Conservation (phyloP, 1,140 invertebrate species). For the Rhysida immarginata region DNA sequence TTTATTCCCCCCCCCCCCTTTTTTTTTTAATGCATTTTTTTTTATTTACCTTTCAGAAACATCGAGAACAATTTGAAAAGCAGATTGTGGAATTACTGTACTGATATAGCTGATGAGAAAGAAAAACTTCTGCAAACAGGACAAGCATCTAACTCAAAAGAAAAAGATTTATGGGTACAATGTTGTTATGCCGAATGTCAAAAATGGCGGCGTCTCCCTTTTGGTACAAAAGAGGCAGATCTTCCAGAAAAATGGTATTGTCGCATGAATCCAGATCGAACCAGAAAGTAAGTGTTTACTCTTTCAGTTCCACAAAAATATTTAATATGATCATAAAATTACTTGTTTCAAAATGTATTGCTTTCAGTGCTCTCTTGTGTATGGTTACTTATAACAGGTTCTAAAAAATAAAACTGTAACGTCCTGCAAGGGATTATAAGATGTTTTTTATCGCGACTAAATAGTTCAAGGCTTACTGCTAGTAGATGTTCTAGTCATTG, state of each 20-base stretch:
- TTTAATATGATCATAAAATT: no score
- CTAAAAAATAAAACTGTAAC: no score
- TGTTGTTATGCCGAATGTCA: slow-evolving; percentile 2
- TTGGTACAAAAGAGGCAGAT: neutral
- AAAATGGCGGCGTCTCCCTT: slow-evolving; percentile 1
- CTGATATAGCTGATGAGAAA: neutral
- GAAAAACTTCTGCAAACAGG: neutral
- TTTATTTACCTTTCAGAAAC: neutral
- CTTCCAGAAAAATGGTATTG: slow-evolving; percentile 3
- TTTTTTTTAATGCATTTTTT: neutral
- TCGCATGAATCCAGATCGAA: neutral
- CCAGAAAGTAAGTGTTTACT: neutral
- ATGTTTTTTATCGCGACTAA: no score
- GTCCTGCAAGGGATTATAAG: no score
- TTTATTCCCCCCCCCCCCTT: no score
- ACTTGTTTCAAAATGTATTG: no score
- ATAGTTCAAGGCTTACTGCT: no score
- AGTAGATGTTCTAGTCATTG: no score
- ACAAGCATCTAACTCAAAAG: neutral
- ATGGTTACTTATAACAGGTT: no score
- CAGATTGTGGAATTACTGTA: neutral
- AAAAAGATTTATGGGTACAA: slow-evolving; percentile 2
- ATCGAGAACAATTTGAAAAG: neutral
- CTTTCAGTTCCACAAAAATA: no score
- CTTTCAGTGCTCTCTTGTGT: no score